Evolutionary conservation across 2,113 vertebrate genomes (phyloP).

Genomic region (Nycticryphes semicollaris): DNA sequence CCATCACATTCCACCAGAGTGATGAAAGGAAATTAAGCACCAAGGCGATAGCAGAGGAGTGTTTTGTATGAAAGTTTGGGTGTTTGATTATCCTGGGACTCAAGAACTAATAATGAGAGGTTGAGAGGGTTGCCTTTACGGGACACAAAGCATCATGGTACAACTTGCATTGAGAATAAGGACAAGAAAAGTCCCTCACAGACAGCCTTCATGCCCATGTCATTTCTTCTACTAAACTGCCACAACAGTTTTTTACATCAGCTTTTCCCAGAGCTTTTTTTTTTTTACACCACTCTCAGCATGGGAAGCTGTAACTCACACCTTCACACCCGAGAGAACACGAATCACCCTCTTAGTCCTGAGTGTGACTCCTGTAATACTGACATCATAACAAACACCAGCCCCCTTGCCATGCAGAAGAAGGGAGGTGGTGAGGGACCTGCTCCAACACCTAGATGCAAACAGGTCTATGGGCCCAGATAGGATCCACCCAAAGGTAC

Average conservation of each 20-base stretch:
- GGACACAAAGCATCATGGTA: background rate
- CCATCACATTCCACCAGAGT: background rate
- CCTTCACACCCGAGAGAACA: background rate
- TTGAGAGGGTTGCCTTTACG: background rate
- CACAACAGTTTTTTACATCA: background rate
- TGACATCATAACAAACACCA: background rate
- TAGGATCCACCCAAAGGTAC: no score
- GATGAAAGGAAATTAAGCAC: background rate
- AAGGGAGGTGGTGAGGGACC: no score
- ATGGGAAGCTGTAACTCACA: background rate
- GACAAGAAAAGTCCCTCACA: background rate
- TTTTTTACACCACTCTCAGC: background rate
- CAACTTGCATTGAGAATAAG: background rate
- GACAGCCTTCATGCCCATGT: background rate
- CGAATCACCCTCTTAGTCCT: background rate
- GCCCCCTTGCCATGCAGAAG: background rate
- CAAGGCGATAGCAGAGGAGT: background rate
- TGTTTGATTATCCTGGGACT: background rate
- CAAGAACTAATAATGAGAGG: background rate
- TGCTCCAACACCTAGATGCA: no score
- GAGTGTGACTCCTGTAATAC: background rate
- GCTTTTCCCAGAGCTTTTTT: background rate
- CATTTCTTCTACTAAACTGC: background rate
- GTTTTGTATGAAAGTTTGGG: background rate
- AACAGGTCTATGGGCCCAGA: no score